Evolutionary conservation across 2,113 vertebrate species (phyloP).

Genomic region (Tyrannus savana): DNA sequence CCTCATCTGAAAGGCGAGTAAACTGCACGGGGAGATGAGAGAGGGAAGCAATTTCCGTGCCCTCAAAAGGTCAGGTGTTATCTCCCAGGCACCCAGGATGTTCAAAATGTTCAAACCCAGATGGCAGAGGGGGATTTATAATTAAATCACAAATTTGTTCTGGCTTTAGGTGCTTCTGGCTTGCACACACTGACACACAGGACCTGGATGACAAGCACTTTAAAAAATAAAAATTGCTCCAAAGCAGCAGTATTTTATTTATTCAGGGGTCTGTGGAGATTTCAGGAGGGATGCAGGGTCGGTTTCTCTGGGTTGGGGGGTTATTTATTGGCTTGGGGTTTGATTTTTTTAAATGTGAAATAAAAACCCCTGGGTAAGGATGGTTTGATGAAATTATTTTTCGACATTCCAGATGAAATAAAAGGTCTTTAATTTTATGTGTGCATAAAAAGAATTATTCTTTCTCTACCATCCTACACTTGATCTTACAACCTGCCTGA

Average conservation of each 20-base stretch:
- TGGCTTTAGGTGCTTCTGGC: background rate
- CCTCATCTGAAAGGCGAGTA: constrained; percentile 6
- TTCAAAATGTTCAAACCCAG: background rate
- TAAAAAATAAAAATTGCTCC: background rate
- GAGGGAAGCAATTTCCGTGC: background rate
- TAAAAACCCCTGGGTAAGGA: background rate
- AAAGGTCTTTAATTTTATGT: background rate
- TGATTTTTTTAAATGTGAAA: background rate
- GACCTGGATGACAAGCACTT: background rate
- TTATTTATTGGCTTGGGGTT: background rate
- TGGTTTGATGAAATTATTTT: background rate
- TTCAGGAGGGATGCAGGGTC: background rate
- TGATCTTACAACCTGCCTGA: background rate
- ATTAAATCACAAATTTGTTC: background rate
- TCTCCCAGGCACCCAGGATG: background rate
- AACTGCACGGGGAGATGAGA: background rate
- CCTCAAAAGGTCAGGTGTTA: background rate
- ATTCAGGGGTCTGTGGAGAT: background rate
- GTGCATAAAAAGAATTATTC: background rate
- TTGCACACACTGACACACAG: background rate
- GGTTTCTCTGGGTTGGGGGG: background rate
- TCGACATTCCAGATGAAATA: background rate
- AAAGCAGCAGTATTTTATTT: background rate
- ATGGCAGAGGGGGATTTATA: background rate
- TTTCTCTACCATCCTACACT: background rate